Percentiles rank a stretch among this genome's conserved stretches.
Evolutionary conservation across 2,113 vertebrate genomes (phyloP).

Genomic region (Copsychus sechellarum): DNA sequence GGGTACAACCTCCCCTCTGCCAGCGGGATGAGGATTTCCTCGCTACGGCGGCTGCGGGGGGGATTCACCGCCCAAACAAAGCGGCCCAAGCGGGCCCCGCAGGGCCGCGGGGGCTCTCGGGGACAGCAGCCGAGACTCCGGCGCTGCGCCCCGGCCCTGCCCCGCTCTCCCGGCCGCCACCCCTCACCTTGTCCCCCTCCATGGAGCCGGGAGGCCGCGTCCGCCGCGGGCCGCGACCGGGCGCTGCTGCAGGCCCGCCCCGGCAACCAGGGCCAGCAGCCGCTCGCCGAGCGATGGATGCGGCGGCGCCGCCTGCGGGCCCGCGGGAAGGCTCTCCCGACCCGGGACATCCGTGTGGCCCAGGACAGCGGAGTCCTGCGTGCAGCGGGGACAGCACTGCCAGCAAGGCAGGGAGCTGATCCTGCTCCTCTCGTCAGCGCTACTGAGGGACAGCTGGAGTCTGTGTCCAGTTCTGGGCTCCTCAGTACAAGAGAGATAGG

Average conservation of each 20-base stretch:
- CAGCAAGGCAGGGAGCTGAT: neutral
- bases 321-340: accelerated
- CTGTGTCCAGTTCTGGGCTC: neutral
- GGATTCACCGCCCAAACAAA: neutral
- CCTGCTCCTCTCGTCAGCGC: neutral
- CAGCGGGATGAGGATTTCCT: accelerated
- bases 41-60: accelerated
- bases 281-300: neutral
- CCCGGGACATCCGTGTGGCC: accelerated
- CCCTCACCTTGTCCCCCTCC: constrained; percentile 64
- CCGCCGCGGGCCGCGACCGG: neutral
- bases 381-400: accelerated
- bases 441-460: neutral
- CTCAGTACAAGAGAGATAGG: neutral
- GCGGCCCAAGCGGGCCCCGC: accelerated
- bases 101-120: too few species aligned
- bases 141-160: accelerated
- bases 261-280: constrained; percentile 7
- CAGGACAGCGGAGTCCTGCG: accelerated
- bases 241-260: neutral
- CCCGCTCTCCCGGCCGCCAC: neutral
- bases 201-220: neutral
- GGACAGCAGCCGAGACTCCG: neutral
- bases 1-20: accelerated
- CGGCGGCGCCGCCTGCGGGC: neutral